phyloP scores from a whole-genome alignment of 2,888 invertebrate species.

The Hirtodrosophila duncani region DNA sequence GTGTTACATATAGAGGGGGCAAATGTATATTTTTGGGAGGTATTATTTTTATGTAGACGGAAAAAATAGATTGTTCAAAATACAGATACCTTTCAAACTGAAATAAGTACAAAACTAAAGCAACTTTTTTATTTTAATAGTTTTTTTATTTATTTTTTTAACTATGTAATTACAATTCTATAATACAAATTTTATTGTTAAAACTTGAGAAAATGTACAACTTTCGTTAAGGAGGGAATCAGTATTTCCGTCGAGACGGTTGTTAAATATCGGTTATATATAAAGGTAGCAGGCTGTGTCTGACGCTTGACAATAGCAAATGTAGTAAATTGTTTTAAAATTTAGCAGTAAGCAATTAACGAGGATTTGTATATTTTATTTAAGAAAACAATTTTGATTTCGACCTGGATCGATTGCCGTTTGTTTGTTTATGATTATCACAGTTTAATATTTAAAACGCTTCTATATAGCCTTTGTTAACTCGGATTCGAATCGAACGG shows the following conservation, averaged over 20 bases:
- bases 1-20: too few species aligned
- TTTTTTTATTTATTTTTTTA: conserved; percentile 55
- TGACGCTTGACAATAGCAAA: too few species aligned
- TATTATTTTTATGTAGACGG: too few species aligned
- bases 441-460: conserved; percentile 72
- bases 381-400: conserved; percentile 16
- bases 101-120: fast-evolving
- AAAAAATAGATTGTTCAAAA: too few species aligned
- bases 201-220: conserved; percentile 56
- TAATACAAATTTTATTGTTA: conserved; percentile 66
- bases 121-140: conserved; percentile 14
- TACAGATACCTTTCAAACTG: conserved; percentile 12
- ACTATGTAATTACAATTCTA: conserved; percentile 67
- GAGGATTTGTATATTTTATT: conserved; percentile 5
- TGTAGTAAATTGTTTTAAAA: too few species aligned
- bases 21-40: too few species aligned
- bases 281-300: too few species aligned
- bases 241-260: too few species aligned
- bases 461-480: conserved; percentile 46
- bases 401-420: conserved; percentile 15
- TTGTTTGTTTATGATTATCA: conserved; percentile 69
- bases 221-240: conserved; percentile 25
- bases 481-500: conserved; percentile 19
- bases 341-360: too few species aligned
- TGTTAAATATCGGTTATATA: too few species aligned